Evolutionary conservation across 2,113 vertebrate species (phyloP).

Genomic region (Vicugna pacos): DNA sequence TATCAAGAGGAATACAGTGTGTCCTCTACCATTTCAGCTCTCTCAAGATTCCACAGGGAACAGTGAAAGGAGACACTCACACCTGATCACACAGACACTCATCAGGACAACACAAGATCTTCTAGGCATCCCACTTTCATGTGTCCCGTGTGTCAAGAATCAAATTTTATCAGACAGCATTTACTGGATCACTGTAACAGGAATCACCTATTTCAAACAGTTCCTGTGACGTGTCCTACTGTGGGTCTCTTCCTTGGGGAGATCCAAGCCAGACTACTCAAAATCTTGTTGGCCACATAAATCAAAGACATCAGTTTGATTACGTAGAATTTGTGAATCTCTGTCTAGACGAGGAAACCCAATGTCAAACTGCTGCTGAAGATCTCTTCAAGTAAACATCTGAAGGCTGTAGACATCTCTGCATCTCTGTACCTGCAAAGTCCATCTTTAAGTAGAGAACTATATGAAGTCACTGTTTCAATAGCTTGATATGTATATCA

Average conservation of each 20-base stretch:
- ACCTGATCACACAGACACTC: slow-evolving; percentile 79
- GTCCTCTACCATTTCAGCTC: slow-evolving; percentile 87
- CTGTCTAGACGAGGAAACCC: slow-evolving; percentile 89
- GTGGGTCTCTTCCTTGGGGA: slow-evolving; percentile 90
- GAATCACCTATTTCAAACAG: slow-evolving; percentile 88
- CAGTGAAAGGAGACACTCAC: slow-evolving; percentile 79
- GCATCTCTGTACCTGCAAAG: slow-evolving; percentile 77
- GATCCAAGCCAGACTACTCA: slow-evolving; percentile 89
- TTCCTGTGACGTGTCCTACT: slow-evolving; percentile 91
- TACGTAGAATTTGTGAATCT: slow-evolving; percentile 90
- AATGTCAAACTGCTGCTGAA: slow-evolving; percentile 90
- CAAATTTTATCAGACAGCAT: slow-evolving; percentile 88
- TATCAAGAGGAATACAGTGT: slow-evolving; percentile 91
- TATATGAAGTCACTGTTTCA: slow-evolving; percentile 69
- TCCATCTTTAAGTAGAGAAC: slow-evolving; percentile 79
- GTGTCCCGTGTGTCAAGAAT: slow-evolving; percentile 91
- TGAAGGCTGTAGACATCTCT: slow-evolving; percentile 76
- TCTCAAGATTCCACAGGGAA: slow-evolving; percentile 87
- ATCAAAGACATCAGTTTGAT: slow-evolving; percentile 91
- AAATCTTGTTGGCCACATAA: slow-evolving; percentile 91
- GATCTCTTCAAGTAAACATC: slow-evolving; percentile 88
- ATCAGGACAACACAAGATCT: slow-evolving; percentile 84
- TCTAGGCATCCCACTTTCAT: slow-evolving; percentile 87
- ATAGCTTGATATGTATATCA: slow-evolving; percentile 77
- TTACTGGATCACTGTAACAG: slow-evolving; percentile 91